Percentiles rank a stretch among this genome's conserved stretches.
phyloP scores from a whole-genome alignment of 1,140 invertebrate species.

The Aphelinus certus region DNA sequence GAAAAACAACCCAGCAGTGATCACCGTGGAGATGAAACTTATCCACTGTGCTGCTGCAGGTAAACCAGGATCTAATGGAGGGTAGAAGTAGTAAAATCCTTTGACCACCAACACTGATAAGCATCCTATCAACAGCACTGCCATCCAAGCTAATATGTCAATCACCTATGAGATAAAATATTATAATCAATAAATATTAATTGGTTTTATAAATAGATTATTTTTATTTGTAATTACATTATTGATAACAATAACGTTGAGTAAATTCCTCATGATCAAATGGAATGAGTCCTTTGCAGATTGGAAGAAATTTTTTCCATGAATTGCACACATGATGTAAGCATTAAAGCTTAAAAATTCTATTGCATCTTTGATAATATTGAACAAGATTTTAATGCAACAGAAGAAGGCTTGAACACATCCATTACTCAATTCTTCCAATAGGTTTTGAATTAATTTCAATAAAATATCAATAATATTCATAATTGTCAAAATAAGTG shows the following conservation, averaged over 20 bases:
- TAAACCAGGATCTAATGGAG: no score
- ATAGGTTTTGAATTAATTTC: slow-evolving; percentile 86
- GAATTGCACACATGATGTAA: slow-evolving; percentile 96
- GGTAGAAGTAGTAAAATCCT: no score
- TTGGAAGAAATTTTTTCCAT: slow-evolving; percentile 90
- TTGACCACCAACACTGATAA: slow-evolving; percentile 53
- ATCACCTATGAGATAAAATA: slow-evolving; percentile 61
- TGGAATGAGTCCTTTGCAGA: slow-evolving; percentile 91
- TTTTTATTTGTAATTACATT: slow-evolving; percentile 70
- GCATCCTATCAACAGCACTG: slow-evolving; percentile 72
- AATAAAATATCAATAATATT: slow-evolving; percentile 85
- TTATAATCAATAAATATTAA: background rate
- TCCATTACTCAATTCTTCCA: slow-evolving; percentile 81
- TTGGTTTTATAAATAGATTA: background rate
- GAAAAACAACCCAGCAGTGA: slow-evolving; percentile 70
- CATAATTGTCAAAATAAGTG: slow-evolving; percentile 90
- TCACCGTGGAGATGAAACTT: no score
- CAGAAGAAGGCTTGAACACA: slow-evolving; percentile 80
- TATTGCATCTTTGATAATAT: no score
- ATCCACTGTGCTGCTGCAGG: no score
- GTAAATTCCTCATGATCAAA: slow-evolving; percentile 88
- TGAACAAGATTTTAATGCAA: slow-evolving; percentile 86
- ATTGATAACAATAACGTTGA: slow-evolving; percentile 88
- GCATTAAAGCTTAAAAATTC: slow-evolving; percentile 87
- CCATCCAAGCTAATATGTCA: slow-evolving; percentile 74